Base-by-base conservation (phyloP, 2,888 invertebrate species). In the Calliopum simillimum region DNA sequence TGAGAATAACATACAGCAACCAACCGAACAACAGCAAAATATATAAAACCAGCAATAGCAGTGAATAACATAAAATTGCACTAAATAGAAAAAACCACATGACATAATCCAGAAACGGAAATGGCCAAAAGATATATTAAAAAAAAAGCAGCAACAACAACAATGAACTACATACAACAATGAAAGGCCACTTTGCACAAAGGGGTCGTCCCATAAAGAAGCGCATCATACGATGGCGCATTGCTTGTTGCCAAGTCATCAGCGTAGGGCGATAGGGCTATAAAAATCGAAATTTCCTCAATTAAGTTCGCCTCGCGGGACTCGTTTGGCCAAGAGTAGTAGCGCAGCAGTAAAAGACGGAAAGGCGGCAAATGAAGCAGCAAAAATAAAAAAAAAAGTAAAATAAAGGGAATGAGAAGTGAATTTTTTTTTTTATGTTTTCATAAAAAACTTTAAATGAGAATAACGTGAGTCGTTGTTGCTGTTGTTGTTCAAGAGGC, bases 201-300 rank as follows among this genome's bases (percentile, higher is more conserved):
- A 25, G 49, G 67, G 65, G 19, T 33, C 51, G 43, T 12, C n/a
- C 33, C n/a, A 33, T 33, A 47, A 21, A 63, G 63, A 47, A 46
- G 63, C 23, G 19, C 58, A 23, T 21, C n/a, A 3, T 58, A n/a
- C n/a, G 59, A 43, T 19, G 44, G n/a, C n/a, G n/a, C n/a, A 44
- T 46, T 19, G 41, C n/a, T 55, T 55, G 55, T 46, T 63, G 63
- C 58, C 63, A 67, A 68, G 64, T 53, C 59, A 71, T 71, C 71
- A 55, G 53, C 56, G 44, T n/a, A 62, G 41, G 51, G 63, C 71
- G 19, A 73, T 33, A 33, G 46, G 16, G 64, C 58, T 68, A 71
- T 68, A 71, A 74, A 74, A 67, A 71, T 72, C 72, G 71, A 72
- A 75, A 73, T 76, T 72, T 73, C 64, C 72, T 75, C 75, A 76